Percentiles rank a stretch among this genome's conserved stretches.
These are phyloP conservation scores for Porites lobata DNA, from an alignment of 92 coral and sea anemone genomes.

Conservation along the genomic window DNA sequence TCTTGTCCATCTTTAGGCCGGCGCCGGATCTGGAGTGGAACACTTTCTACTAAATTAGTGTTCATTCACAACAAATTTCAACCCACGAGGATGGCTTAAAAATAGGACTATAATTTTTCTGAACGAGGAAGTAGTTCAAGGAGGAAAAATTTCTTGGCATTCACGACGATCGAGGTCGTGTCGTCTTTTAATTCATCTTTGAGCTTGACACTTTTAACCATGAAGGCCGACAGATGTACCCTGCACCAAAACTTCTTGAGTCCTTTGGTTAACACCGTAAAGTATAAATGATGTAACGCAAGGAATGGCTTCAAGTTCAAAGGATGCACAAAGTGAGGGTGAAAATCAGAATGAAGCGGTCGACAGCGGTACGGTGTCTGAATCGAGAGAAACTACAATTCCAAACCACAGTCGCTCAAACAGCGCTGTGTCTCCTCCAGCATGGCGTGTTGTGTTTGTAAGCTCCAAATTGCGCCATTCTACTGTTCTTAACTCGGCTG, in stretches of 20 bases:
- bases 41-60: not conserved
- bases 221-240: constrained; percentile 10
- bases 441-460: constrained; percentile 88
- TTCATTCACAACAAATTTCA: not conserved
- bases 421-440: constrained; percentile 41
- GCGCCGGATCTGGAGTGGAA: constrained; percentile 14
- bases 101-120: not conserved
- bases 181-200: too few species aligned
- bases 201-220: not conserved
- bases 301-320: constrained; percentile 64
- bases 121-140: not conserved
- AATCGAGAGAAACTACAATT: constrained; percentile 10
- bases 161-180: not conserved
- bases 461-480: constrained; percentile 98
- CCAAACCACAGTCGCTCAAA: constrained; percentile 45
- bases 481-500: constrained; percentile 80
- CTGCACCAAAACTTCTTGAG: not conserved
- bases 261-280: not conserved
- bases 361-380: not conserved
- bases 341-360: constrained; percentile 45
- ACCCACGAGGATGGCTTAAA: constrained; percentile 3
- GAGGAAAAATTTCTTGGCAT: not conserved
- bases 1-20: constrained; percentile 14
- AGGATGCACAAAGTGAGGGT: constrained; percentile 60
- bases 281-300: constrained; percentile 41